Conservation (phyloP, 2,888 invertebrate species). For the Meiosimyza platycephala region DNA sequence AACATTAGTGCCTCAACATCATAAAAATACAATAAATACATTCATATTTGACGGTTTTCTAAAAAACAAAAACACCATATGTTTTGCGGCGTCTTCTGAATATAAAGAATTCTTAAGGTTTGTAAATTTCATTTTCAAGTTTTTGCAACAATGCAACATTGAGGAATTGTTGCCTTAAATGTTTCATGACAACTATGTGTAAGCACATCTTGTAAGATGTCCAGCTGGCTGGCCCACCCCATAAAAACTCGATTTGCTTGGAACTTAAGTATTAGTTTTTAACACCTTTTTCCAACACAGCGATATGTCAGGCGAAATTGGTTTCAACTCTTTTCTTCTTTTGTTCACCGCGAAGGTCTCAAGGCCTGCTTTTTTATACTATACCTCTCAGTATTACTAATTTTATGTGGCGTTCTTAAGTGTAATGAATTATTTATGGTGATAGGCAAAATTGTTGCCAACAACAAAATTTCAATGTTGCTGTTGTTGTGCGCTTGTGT, state of each 20-base stretch:
- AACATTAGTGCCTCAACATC: too few relatives aligned
- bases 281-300: conserved; percentile 30
- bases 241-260: neutral
- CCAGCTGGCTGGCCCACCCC: too few relatives aligned
- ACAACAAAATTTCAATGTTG: neutral
- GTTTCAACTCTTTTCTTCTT: neutral
- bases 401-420: conserved; percentile 31
- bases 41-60: too few relatives aligned
- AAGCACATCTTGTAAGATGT: neutral
- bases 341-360: conserved; percentile 49
- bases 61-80: too few relatives aligned
- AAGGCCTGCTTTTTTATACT: conserved; percentile 47
- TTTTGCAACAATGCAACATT: neutral
- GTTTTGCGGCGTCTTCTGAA: too few relatives aligned
- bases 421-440: conserved; percentile 41
- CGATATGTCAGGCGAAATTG: too few relatives aligned
- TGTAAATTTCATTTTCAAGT: too few relatives aligned
- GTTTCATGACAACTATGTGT: neutral
- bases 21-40: too few relatives aligned
- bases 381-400: too few relatives aligned
- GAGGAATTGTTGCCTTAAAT: neutral
- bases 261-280: conserved; percentile 37
- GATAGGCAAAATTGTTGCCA: conserved; percentile 38
- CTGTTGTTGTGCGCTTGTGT: neutral
- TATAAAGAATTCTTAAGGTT: too few relatives aligned